phyloP scores from a whole-genome alignment of 1,140 invertebrate species.

The Oreohelix idahoensis region DNA sequence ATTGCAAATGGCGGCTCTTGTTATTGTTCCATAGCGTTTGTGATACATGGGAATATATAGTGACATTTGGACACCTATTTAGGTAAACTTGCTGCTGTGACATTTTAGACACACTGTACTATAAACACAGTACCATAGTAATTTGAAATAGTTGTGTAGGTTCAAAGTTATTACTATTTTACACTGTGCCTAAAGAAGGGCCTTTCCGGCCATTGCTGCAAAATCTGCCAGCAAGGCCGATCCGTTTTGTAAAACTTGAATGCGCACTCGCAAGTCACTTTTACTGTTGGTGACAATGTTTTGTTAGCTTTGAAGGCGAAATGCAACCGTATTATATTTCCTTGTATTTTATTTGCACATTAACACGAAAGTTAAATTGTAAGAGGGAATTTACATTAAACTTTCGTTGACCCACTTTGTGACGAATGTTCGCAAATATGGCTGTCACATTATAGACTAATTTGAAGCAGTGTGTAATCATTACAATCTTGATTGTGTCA shows the following conservation, averaged over 20 bases:
- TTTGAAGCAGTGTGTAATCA: not conserved
- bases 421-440: constrained; percentile 15
- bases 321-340: not conserved
- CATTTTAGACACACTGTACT: not conserved
- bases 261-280: not conserved
- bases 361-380: not conserved
- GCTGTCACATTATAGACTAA: not conserved
- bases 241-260: not conserved
- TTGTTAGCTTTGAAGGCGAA: not conserved
- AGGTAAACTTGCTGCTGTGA: constrained; percentile 69
- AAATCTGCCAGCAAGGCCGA: constrained; percentile 31
- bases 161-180: not conserved
- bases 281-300: not conserved
- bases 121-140: not conserved
- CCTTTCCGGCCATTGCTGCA: constrained; percentile 40
- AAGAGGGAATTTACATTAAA: not conserved
- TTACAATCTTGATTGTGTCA: not conserved
- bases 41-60: constrained; percentile 79
- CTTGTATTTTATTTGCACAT: not conserved
- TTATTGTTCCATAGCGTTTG: constrained; percentile 83
- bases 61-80: constrained; percentile 76
- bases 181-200: constrained; percentile 1
- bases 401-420: constrained; percentile 22
- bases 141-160: not conserved
- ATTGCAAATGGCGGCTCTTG: constrained; percentile 86